Evolutionary conservation across 2,797 vertebrate genomes (phyloP), one percentile per base, ranked within the genome.

Genomic region (Cyprinella venusta): DNA sequence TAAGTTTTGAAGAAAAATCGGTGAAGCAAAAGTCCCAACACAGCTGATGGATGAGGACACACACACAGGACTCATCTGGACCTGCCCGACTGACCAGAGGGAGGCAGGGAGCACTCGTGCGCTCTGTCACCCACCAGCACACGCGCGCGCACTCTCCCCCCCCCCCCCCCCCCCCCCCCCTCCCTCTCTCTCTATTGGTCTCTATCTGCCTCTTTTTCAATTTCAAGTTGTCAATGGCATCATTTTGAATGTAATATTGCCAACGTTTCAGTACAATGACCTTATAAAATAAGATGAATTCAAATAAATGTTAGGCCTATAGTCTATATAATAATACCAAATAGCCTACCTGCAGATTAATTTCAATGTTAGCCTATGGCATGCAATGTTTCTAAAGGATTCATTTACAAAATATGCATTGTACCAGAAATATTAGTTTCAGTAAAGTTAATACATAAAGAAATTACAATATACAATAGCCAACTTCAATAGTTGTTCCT

Each of bases 41-140:
- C 81, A 24, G 30, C 42, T 83, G 74, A 77, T 45, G 38, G 24
- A 48, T 69, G 71, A 76, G 45, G 70, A 75, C 33, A 75, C 16
- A 30, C 16, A 30, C 63, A 30, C 63, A 4, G 24, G 63, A 68
- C 63, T 76, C 63, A 54, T 76, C 48, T 68, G 50, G 48, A 76
- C 36, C 50, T 77, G 50, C 63, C 50, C 19, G 50, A 36, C 19
- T 76, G 64, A 83, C 81, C 81, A 61, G 63, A n/a, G 50, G 18
- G 33, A 33, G 33, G 33, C 33, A 5, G 33, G 33, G 50, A 59
- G 52, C 64, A 4, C 80, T 40, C 76, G 33, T 42, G 13, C 6
- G 6, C 76, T 79, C 40, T 50, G 45, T 50, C 76, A 3, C 40
- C 40, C 40, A 10, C 40, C 40, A 10, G 40, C 9, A 3, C 9